Evolutionary conservation across 2,797 vertebrate species (phyloP).

Genomic region (Masticophis lateralis): DNA sequence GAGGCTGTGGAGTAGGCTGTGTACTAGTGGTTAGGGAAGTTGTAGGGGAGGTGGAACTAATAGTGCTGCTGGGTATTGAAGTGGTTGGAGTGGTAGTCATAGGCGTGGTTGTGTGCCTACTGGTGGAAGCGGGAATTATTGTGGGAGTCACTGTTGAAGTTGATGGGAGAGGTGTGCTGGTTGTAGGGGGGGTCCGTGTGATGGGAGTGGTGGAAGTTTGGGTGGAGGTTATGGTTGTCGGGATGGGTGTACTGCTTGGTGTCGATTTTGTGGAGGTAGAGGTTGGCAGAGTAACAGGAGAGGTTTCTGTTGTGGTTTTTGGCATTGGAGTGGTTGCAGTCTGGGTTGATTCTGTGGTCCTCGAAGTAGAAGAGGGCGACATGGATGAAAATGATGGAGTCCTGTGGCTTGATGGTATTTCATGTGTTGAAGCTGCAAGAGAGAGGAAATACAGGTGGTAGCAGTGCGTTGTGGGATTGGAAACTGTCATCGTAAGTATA

Average conservation of each 20-base stretch:
- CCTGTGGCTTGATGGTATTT: too few relatives aligned
- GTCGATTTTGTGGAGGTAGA: not conserved
- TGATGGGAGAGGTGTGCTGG: not conserved
- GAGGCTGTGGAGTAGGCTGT: too few relatives aligned
- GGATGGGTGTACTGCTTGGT: not conserved
- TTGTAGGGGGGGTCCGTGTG: not conserved
- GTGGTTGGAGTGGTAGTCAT: not conserved
- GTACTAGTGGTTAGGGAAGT: not conserved
- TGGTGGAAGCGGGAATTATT: not conserved
- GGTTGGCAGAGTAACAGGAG: not conserved
- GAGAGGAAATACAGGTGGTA: not conserved
- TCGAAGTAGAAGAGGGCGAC: not conserved
- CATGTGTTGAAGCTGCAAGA: too few relatives aligned
- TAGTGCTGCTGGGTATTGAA: rapidly evolving
- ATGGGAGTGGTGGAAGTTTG: not conserved
- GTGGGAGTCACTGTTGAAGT: not conserved
- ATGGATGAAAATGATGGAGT: not conserved
- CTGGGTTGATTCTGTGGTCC: not conserved
- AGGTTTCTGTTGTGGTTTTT: not conserved
- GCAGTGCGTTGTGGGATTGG: too few relatives aligned
- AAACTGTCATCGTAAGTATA: too few relatives aligned
- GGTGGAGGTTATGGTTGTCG: not conserved
- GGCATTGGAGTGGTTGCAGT: too few relatives aligned
- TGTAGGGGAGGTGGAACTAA: rapidly evolving
- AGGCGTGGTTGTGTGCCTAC: rapidly evolving